Evolutionary conservation across 2,113 vertebrate genomes (phyloP).

Genomic region (Xiphophorus maculatus): DNA sequence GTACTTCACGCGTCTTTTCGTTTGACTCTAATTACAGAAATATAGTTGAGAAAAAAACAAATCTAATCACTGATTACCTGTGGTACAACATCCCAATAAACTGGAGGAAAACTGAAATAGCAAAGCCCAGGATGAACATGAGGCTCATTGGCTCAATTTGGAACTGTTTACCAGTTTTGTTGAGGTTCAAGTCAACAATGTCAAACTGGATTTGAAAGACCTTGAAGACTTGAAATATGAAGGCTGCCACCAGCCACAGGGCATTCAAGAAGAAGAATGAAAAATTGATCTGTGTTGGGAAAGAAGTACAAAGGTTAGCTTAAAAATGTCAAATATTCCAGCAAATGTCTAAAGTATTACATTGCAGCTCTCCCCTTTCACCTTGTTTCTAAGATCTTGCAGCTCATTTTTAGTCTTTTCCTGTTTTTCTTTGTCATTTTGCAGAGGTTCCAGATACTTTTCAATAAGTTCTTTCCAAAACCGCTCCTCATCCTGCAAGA

Average conservation of each 20-base stretch:
- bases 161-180: fast-evolving
- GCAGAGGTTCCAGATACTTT: slow-evolving; percentile 69
- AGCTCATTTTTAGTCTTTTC: slow-evolving; percentile 55
- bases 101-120: slow-evolving; percentile 36
- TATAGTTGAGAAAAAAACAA: neutral
- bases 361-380: neutral
- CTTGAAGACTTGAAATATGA: slow-evolving; percentile 57
- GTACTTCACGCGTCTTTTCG: neutral
- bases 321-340: neutral
- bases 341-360: neutral
- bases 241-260: slow-evolving; percentile 74
- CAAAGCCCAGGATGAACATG: slow-evolving; percentile 71
- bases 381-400: slow-evolving; percentile 71
- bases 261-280: slow-evolving; percentile 71
- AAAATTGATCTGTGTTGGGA: slow-evolving; percentile 62
- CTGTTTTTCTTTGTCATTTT: slow-evolving; percentile 62
- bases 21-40: neutral
- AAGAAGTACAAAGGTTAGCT: neutral
- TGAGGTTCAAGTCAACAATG: slow-evolving; percentile 3
- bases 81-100: slow-evolving; percentile 67
- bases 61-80: slow-evolving; percentile 54
- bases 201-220: slow-evolving; percentile 31
- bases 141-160: slow-evolving; percentile 54
- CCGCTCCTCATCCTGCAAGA: slow-evolving; percentile 58
- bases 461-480: slow-evolving; percentile 66